These are phyloP conservation scores for Zaprionus tsacasi DNA, from an alignment of 1,140 invertebrate genomes.

Conservation along the genomic window DNA sequence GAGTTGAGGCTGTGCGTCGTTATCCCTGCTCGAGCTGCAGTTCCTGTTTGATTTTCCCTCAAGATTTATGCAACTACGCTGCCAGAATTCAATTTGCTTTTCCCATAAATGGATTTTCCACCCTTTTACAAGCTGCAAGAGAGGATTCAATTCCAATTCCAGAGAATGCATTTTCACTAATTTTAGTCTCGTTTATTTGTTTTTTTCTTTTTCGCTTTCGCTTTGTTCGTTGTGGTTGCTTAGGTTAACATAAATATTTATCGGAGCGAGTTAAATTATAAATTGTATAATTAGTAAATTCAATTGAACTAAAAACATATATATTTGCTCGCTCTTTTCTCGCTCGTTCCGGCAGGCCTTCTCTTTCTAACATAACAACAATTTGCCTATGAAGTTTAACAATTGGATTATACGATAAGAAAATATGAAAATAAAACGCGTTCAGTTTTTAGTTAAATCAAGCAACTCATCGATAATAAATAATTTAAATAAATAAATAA, in stretches of 20 bases:
- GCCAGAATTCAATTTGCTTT: slow-evolving; percentile 3
- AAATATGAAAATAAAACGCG: slow-evolving; percentile 22
- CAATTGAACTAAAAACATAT: slow-evolving; percentile 82
- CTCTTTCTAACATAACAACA: slow-evolving; percentile 64
- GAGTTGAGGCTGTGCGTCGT: neutral
- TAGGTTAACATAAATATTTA: slow-evolving; percentile 46
- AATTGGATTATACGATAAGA: slow-evolving; percentile 48
- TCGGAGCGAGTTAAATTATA: slow-evolving; percentile 45
- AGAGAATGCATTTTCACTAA: slow-evolving; percentile 11
- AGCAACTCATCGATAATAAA: slow-evolving; percentile 60
- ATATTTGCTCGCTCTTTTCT: slow-evolving; percentile 51
- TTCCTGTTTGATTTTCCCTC: neutral
- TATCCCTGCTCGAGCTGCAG: neutral
- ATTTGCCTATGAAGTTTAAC: slow-evolving; percentile 79
- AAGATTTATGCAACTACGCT: neutral
- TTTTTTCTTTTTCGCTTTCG: slow-evolving; percentile 24
- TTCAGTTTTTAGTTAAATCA: slow-evolving; percentile 75
- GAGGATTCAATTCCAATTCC: neutral
- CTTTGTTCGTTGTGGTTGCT: slow-evolving; percentile 52
- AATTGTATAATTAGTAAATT: slow-evolving; percentile 76
- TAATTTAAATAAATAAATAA: slow-evolving; percentile 60
- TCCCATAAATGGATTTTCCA: neutral
- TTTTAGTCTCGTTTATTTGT: slow-evolving; percentile 53
- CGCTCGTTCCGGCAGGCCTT: slow-evolving; percentile 30
- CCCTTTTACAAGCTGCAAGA: neutral